These are phyloP conservation scores for Tychaedon coryphoeus DNA, from an alignment of 2,113 vertebrate species.

Conservation along the genomic window DNA sequence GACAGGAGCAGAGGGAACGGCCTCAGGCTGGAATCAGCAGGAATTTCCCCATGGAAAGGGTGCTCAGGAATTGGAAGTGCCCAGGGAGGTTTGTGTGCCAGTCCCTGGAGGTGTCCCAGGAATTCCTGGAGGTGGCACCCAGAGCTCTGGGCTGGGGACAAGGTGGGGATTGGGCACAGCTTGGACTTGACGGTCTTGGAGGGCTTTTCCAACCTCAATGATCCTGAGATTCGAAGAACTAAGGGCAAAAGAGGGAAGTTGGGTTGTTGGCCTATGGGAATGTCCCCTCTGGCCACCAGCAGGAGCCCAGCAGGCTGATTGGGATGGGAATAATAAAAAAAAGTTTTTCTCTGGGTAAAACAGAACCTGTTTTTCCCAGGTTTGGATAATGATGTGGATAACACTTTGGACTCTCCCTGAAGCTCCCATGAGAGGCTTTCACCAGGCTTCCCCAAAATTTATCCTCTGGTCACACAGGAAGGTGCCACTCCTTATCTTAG, in stretches of 20 bases:
- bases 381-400: neutral
- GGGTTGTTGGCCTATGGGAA: neutral
- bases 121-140: rapidly evolving
- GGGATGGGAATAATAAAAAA: neutral
- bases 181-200: neutral
- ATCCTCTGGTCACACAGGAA: neutral
- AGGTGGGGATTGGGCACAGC: rapidly evolving
- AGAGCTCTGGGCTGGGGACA: neutral
- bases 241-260: neutral
- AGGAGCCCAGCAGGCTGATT: rapidly evolving
- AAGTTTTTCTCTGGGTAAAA: neutral
- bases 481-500: neutral
- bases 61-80: neutral
- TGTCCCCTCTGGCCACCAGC: neutral
- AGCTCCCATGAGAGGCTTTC: neutral
- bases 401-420: neutral
- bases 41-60: no score
- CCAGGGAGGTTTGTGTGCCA: neutral
- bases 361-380: rapidly evolving
- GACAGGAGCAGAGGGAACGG: no score
- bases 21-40: no score
- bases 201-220: neutral
- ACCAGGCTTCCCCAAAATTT: neutral
- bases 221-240: neutral
- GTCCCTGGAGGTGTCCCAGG: neutral